Percentiles rank a stretch among this genome's conserved stretches.
Evolutionary conservation across 2,113 vertebrate genomes (phyloP).

Genomic region (Pedionomus torquatus): DNA sequence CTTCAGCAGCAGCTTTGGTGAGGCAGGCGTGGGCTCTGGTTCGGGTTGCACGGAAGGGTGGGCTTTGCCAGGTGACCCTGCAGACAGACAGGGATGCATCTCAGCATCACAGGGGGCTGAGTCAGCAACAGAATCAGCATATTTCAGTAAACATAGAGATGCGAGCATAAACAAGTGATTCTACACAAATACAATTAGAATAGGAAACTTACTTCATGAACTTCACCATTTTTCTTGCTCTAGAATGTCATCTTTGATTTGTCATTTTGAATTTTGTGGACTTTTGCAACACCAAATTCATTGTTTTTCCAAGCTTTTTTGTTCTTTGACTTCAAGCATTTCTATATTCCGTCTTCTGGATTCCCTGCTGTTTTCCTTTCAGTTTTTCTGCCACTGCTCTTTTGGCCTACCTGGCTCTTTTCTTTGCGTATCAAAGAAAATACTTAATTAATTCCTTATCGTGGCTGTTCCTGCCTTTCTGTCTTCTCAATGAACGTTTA

Average conservation of each 20-base stretch:
- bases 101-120: accelerated
- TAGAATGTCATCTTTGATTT: background rate
- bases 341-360: background rate
- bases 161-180: background rate
- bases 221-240: background rate
- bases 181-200: background rate
- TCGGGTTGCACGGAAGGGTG: accelerated
- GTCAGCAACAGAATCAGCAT: background rate
- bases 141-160: background rate
- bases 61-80: accelerated
- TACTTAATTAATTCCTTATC: conserved; percentile 10
- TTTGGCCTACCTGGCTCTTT: background rate
- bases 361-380: background rate
- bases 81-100: background rate
- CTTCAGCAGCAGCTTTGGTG: background rate
- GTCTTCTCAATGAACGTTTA: background rate
- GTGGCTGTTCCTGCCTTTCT: background rate
- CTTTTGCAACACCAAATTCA: background rate
- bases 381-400: background rate
- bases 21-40: accelerated
- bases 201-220: background rate
- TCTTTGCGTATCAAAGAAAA: conserved; percentile 8
- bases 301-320: background rate
- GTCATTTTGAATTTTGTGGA: no score
- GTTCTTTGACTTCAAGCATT: background rate